Percentiles rank a stretch among this genome's conserved stretches.
Conservation (phyloP, 2,888 invertebrate species). For the Chymomyza amoena region DNA sequence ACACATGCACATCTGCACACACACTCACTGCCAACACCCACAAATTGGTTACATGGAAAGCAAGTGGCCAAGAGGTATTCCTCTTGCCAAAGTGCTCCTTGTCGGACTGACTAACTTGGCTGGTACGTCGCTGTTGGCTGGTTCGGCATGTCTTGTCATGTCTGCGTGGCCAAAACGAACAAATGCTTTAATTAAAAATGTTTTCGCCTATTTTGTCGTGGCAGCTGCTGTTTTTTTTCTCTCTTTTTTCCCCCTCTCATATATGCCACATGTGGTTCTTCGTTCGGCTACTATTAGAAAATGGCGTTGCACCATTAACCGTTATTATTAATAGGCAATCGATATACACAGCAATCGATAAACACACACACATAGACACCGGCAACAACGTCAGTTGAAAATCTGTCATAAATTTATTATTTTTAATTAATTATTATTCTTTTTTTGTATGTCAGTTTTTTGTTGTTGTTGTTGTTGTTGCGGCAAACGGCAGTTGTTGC, state of each 20-base stretch:
- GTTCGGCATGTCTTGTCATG: conserved; percentile 6
- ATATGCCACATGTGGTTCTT: conserved; percentile 13
- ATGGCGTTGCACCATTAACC: conserved; percentile 63
- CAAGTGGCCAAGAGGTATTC: background rate
- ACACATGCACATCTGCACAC: background rate
- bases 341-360: conserved; percentile 26
- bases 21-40: conserved; percentile 39
- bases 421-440: conserved; percentile 63
- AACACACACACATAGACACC: background rate
- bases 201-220: conserved; percentile 61
- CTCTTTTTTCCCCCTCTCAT: conserved; percentile 11
- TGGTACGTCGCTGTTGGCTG: background rate
- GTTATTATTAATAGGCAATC: conserved; percentile 57
- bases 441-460: conserved; percentile 4
- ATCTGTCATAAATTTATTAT: conserved; percentile 72
- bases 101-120: background rate
- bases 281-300: conserved; percentile 18
- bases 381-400: conserved; percentile 46
- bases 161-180: conserved; percentile 19
- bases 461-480: conserved; percentile 13
- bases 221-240: conserved; percentile 6
- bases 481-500: conserved; percentile 22
- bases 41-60: conserved; percentile 23
- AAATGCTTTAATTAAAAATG: conserved; percentile 69
- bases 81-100: background rate